Evolutionary conservation across 2,888 invertebrate genomes (phyloP).

Genomic region (Esperia sulphurella): DNA sequence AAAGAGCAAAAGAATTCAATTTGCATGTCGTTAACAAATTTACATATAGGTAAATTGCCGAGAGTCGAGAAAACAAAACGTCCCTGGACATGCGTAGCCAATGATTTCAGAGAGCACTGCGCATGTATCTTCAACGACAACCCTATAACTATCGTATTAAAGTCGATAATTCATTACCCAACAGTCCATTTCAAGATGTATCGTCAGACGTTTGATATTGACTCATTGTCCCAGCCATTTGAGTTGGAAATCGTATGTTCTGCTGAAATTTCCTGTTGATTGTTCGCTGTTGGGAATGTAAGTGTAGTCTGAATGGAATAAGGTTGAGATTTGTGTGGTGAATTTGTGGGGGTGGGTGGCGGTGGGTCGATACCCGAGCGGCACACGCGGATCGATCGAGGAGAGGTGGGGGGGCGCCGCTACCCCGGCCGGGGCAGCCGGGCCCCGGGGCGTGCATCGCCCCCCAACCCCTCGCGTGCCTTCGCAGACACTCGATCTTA

Average conservation of each 20-base stretch:
- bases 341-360: slow-evolving; percentile 43
- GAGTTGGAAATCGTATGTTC: slow-evolving; percentile 56
- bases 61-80: slow-evolving; percentile 49
- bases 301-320: slow-evolving; percentile 38
- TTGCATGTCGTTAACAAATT: slow-evolving; percentile 9
- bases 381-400: slow-evolving; percentile 64
- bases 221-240: slow-evolving; percentile 53
- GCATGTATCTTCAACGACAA: slow-evolving; percentile 29
- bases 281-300: slow-evolving; percentile 28
- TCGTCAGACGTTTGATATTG: slow-evolving; percentile 43
- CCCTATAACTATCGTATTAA: slow-evolving; percentile 56
- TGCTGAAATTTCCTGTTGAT: slow-evolving; percentile 16
- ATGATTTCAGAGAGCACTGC: slow-evolving; percentile 27
- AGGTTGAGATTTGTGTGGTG: slow-evolving; percentile 53
- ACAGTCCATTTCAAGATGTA: slow-evolving; percentile 29
- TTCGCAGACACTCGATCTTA: slow-evolving; percentile 35
- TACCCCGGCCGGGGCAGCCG: slow-evolving; percentile 24
- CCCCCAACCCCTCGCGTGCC: slow-evolving; percentile 43
- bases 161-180: slow-evolving; percentile 63
- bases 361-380: slow-evolving; percentile 69
- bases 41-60: slow-evolving; percentile 28
- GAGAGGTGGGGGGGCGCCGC: slow-evolving; percentile 32
- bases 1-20: slow-evolving; percentile 10
- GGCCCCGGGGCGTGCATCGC: slow-evolving; percentile 34
- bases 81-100: slow-evolving; percentile 71